Base-by-base conservation (phyloP, 2,888 invertebrate genomes). In the Drosophila quinaria region DNA sequence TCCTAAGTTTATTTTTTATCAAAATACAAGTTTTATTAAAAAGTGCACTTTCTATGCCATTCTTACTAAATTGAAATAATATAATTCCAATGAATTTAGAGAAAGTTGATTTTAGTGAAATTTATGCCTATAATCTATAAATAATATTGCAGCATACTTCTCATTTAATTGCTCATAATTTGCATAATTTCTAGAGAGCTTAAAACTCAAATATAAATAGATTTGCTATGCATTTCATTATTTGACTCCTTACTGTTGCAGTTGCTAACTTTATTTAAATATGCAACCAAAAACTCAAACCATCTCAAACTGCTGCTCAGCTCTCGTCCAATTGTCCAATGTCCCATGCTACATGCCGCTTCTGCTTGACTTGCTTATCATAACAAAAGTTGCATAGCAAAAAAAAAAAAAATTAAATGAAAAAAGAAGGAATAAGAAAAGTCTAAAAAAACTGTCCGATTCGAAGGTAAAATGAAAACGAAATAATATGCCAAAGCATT, bases 401-500 rank as follows among this genome's bases (percentile, higher is more conserved):
- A 60, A 42, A 31, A 51, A 35, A 22, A 35, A 33, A 51, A 59
- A 22, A 46, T 52, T 13, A 37, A 44, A 50, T 41, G 22, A 42
- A 59, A 33, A 51, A n/a, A n/a, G 31, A 19, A 46, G 9, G 33
- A 22, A 11, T n/a, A 41, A 44, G 41, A 31, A 46, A 59, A 47
- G 44, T 29, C 31, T 19, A 13, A 55, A 44, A 51, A 63, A 52
- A 62, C 50, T 51, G 64, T 76, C 44, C 74, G 51, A 55, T 51
- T 74, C 44, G 59, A 9, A 62, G 79, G 65, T 65, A 72, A 84
- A 78, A 84, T 73, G 68, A 72, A 86, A 80, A 88, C 78, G 72
- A 84, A 83, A 89, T 84, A 84, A 84, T 87, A 84, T 84, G 87
- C 73, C 87, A 89, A 84, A 81, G 84, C 84, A 89, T 84, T 84